Percentiles rank a stretch among this genome's conserved stretches.
These are phyloP conservation scores for Caenorhabditis wallacei DNA, from an alignment of 2,888 invertebrate species.

Conservation along the genomic window DNA sequence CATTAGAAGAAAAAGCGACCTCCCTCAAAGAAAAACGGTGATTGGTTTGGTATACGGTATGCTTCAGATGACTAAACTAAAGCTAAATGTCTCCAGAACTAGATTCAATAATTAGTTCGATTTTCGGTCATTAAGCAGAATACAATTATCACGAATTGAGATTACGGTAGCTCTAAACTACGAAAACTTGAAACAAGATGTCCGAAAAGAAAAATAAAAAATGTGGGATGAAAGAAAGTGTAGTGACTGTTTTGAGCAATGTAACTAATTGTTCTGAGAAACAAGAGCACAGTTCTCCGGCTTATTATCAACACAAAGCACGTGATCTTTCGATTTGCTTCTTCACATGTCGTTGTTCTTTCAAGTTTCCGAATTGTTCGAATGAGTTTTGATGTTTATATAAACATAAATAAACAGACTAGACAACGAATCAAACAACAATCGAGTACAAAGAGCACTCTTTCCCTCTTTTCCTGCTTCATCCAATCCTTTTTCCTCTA, in stretches of 20 bases:
- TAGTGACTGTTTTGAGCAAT: no score
- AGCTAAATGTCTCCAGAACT: background rate
- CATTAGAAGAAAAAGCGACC: no score
- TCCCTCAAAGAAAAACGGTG: background rate
- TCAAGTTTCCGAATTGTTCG: constrained; percentile 39
- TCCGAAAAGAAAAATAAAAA: no score
- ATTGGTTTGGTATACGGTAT: constrained; percentile 9
- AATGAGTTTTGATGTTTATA: constrained; percentile 60
- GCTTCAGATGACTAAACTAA: background rate
- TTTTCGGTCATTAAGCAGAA: background rate
- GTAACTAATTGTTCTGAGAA: constrained; percentile 29
- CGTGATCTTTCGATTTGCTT: constrained; percentile 39
- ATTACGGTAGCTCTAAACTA: background rate
- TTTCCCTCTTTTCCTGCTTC: constrained; percentile 3
- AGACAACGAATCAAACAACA: constrained; percentile 54
- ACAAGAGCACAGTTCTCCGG: constrained; percentile 24
- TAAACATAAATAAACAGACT: constrained; percentile 52
- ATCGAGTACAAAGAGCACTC: constrained; percentile 53
- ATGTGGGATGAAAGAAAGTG: no score
- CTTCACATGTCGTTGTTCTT: constrained; percentile 5
- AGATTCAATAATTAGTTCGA: background rate
- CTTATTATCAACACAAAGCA: constrained; percentile 27
- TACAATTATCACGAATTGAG: background rate
- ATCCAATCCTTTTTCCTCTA: constrained; percentile 7
- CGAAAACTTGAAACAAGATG: background rate